phyloP scores from a whole-genome alignment of 2,797 vertebrate species.

The Anguilla megastoma region DNA sequence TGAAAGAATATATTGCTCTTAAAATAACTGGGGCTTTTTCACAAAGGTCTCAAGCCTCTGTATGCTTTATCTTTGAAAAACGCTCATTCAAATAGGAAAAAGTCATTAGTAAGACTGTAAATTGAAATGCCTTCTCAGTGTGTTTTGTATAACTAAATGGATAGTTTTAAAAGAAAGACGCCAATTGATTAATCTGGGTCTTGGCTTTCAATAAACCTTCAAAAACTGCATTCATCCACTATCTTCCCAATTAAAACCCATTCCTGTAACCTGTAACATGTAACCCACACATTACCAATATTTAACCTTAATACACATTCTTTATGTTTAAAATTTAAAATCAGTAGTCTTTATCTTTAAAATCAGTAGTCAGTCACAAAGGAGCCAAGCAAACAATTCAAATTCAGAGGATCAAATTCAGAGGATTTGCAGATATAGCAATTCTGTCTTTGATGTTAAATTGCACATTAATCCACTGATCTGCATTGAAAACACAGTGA shows the following conservation, averaged over 20 bases:
- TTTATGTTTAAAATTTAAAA: background rate
- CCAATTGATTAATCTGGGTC: background rate
- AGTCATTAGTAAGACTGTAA: background rate
- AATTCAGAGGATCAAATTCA: background rate
- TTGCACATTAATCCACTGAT: too few relatives aligned
- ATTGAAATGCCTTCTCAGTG: too few relatives aligned
- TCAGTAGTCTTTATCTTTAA: background rate
- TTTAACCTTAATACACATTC: background rate
- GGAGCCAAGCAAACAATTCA: background rate
- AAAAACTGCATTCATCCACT: background rate
- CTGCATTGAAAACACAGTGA: too few relatives aligned
- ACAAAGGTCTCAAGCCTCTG: background rate
- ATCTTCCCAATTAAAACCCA: background rate
- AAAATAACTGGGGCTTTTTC: background rate
- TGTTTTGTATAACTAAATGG: background rate
- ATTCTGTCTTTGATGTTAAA: background rate
- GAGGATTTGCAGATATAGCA: background rate
- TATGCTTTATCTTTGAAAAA: background rate
- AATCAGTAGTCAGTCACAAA: background rate
- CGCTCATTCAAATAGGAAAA: background rate
- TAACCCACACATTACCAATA: background rate
- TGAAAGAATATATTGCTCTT: background rate
- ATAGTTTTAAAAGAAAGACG: background rate
- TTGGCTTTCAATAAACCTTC: background rate
- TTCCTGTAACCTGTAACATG: background rate